Evolutionary conservation across 2,113 vertebrate genomes (phyloP), one percentile per base, ranked within the genome.

Genomic region (Scomber colias): DNA sequence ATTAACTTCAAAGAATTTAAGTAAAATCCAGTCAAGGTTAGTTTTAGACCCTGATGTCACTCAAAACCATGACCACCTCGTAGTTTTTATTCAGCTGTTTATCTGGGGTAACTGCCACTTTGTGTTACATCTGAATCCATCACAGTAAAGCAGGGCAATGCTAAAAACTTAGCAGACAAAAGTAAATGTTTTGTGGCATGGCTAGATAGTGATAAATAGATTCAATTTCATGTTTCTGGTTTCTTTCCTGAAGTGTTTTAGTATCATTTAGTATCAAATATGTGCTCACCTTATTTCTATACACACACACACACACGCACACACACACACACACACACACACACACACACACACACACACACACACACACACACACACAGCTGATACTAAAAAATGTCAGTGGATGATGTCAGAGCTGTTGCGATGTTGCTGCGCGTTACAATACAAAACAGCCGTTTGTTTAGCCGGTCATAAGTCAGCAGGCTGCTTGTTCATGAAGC

Each of bases 391-490:
- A 54, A 45, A 10, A 53, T 56, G 62, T 84, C 74, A 64, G 45
- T 44, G 21, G 57, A 49, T 83, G 83, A 89, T 72, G 79, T 82
- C 86, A 75, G 71, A 73, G 71, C 64, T 62, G 62, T 21, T 44
- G 53, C 49, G 60, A 66, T 49, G 75, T 40, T 65, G 57, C 57
- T 49, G 79, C 27, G 2, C 40, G 50, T 78, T 69, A 57, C 19
- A 81, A 44, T 30, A 93, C 87, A 92, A 89, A 88, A 72, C 61
- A 44, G 56, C 13, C 19, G 2, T 87, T 88, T 90, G 78, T 91
- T 84, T 35, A 30, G 56, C 19, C 62, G 69, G 64, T 83, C 81
- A 86, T 81, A 78, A 63, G 61, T 75, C 50, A 15, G 27, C 31
- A 57, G 63, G 35, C 71, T 69, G 74, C 55, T 77, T 81, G 69